A percentile compares a stretch with the other conserved stretches of the same genome.
Evolutionary conservation across 2,888 invertebrate species (phyloP).

Genomic region (Macrophya annulata): DNA sequence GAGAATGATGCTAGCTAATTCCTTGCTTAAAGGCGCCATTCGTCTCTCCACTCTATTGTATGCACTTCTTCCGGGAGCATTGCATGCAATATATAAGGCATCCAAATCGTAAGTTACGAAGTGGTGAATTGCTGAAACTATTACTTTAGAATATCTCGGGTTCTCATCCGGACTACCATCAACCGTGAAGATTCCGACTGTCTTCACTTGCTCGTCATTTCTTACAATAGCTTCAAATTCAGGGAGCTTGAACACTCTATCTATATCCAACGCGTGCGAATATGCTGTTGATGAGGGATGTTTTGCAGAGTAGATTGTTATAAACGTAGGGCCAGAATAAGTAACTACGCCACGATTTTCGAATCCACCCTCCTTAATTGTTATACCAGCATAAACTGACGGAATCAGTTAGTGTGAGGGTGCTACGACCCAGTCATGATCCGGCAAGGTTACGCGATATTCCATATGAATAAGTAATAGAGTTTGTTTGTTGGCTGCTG

Average conservation of each 20-base stretch:
- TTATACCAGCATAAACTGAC: constrained; percentile 68
- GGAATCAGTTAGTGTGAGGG: no score
- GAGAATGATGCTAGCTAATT: constrained; percentile 12
- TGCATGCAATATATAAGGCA: constrained; percentile 67
- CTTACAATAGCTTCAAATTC: constrained; percentile 1
- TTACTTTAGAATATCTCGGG: constrained; percentile 62
- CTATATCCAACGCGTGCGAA: constrained; percentile 67
- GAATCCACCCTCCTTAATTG: constrained; percentile 57
- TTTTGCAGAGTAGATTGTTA: constrained; percentile 60
- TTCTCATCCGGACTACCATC: constrained; percentile 68
- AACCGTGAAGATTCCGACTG: constrained; percentile 67
- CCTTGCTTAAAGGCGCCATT: constrained; percentile 15
- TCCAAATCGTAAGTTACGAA: constrained; percentile 63
- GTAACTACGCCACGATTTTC: constrained; percentile 61
- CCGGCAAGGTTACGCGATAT: constrained; percentile 63
- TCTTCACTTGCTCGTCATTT: constrained; percentile 56
- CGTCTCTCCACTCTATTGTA: constrained; percentile 60
- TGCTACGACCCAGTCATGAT: constrained; percentile 70
- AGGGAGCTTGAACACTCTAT: background rate
- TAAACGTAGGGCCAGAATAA: constrained; percentile 63
- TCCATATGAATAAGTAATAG: constrained; percentile 67
- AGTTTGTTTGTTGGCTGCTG: constrained; percentile 68
- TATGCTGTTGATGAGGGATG: constrained; percentile 65
- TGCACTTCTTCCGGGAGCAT: constrained; percentile 52
- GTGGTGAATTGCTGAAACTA: constrained; percentile 60